Base-by-base conservation (phyloP, 2,888 invertebrate genomes). In the Caenorhabditis afra region DNA sequence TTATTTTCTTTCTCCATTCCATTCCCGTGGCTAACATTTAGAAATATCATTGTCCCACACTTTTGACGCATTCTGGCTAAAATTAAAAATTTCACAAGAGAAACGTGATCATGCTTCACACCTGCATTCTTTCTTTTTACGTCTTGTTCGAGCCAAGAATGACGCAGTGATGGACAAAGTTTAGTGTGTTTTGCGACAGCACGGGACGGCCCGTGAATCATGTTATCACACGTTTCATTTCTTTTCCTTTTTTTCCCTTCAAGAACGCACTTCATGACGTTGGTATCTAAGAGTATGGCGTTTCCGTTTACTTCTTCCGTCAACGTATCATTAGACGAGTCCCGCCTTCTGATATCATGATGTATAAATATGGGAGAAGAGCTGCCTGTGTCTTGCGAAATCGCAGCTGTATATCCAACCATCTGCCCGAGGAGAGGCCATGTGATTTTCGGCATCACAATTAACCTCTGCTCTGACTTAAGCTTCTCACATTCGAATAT, bases 191-290 rank as follows among this genome's bases (percentile, higher is more conserved):
- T n/a, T 3, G 29, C 29, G 29, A 5, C 20, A 16, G 53, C 35
- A 11, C 22, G 10, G 49, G 20, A 22, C 49, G 47, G 14, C 55
- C n/a, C 29, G n/a, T 50, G 23, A 16, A 41, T 68, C 59, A 59
- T 35, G 44, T 29, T 58, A 50, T 67, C 59, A 44, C 52, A 59
- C 14, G 10, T 23, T 35, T 20, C 16, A 39, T n/a, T 58, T 41
- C 29, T 41, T 22, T 57, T 67, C 58, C 29, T 41, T 41, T 41
- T 22, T 57, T 67, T 67, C 29, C 52, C 52, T 45, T 39, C 52
- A 23, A 64, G 73, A 62, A 62, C 73, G 45, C 44, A 49, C 20
- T 44, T 58, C 44, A 35, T 73, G 73, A 73, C 73, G 73, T 22
- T 52, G 50, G 44, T 50, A 29, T 7, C 3, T n/a, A n/a, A n/a